Evolutionary conservation across 2,888 invertebrate species (phyloP), one percentile per base, ranked within the genome.

Genomic region (Drosophila infuscata): DNA sequence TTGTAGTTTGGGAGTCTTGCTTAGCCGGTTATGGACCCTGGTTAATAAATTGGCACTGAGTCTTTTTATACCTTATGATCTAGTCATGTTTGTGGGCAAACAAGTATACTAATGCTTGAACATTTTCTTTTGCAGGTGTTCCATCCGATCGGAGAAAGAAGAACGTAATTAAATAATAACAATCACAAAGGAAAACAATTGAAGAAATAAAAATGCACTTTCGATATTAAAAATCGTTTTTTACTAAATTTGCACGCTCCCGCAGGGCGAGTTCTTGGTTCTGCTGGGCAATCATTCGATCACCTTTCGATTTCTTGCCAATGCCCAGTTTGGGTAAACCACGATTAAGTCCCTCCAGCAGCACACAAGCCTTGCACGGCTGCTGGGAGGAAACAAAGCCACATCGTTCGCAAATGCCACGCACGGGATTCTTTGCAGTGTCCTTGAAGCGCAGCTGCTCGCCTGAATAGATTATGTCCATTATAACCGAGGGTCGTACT

Each of bases 331-430:
- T 96, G 0, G 99, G 99, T 54, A 98, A 93, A 3, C 99, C 99
- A 93, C 96, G 95, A 93, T 99, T 99, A 3, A 99, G 94, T 1
- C 99, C 99, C 94, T 99, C 99, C 6, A 99, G 94, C 67, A 99
- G 94, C 0, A 98, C 96, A 92, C 99, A 99, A 0, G 99, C 99
- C 93, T 99, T 99, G 93, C 99, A 99, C 5, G 99, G 95, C 84
- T 96, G 95, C 92, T 99, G 99, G 74, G 99, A 99, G 0, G 97
- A 97, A 0, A 97, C 96, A 93, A 97, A 99, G 35, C 97, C 97
- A 93, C 99, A 99, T 52, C 97, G 94, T 8, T 94, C 94, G 92
- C 99, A 99, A 53, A 94, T 95, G 62, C 96, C 96, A 88, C 97
- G 95, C 46, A 95, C 94, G 0, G 99, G 99, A 92, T 98, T 95